Percentiles rank a stretch among this genome's conserved stretches.
Conservation (phyloP, 2,888 invertebrate species). For the Drosophila emarginata region DNA sequence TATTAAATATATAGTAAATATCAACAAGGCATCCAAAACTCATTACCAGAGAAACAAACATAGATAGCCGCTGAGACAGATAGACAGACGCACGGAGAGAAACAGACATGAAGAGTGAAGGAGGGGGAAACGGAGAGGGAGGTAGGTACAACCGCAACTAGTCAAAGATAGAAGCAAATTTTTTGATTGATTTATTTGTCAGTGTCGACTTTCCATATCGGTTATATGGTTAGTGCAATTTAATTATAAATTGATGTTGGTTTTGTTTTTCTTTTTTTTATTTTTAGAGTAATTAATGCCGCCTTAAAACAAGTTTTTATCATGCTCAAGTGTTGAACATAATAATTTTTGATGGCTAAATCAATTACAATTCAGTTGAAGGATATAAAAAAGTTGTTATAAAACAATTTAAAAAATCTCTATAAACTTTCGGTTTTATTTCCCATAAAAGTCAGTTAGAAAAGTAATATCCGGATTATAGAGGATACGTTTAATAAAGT, state of each 20-base stretch:
- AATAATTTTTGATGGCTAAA: conserved; percentile 30
- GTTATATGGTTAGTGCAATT: conserved; percentile 34
- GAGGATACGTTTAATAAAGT: too few species aligned
- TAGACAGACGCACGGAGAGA: background rate
- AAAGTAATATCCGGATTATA: too few species aligned
- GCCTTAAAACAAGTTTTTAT: conserved; percentile 33
- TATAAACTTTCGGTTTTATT: background rate
- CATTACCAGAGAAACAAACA: conserved; percentile 42
- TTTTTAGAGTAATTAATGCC: conserved; percentile 47
- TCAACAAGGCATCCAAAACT: conserved; percentile 49
- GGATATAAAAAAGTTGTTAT: background rate
- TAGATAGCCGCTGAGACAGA: conserved; percentile 8
- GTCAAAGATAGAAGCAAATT: conserved; percentile 16
- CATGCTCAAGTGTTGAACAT: conserved; percentile 8
- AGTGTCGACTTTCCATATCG: conserved; percentile 1
- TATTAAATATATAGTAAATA: conserved; percentile 21
- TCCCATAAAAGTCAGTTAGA: background rate
- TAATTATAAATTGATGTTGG: conserved; percentile 37
- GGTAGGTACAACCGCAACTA: conserved; percentile 15
- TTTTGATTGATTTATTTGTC: conserved; percentile 15
- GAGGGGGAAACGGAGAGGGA: background rate
- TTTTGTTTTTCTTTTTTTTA: too few species aligned
- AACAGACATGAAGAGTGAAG: background rate
- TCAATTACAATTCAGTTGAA: conserved; percentile 38
- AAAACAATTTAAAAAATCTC: background rate